These are phyloP conservation scores for Phthorimaea operculella DNA, from an alignment of 1,140 invertebrate species.

Conservation along the genomic window DNA sequence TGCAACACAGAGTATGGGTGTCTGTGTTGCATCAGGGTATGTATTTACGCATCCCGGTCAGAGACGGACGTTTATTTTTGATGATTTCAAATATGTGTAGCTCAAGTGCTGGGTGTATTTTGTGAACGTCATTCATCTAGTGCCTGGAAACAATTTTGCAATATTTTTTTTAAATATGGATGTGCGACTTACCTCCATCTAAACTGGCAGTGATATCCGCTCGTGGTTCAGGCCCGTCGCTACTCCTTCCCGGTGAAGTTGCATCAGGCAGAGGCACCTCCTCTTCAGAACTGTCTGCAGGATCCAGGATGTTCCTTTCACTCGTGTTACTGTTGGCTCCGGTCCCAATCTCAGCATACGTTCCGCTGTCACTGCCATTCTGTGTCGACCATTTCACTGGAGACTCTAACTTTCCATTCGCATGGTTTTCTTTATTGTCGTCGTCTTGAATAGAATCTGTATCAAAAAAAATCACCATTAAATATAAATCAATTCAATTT, in stretches of 20 bases:
- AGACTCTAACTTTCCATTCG: conserved; percentile 57
- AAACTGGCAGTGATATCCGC: conserved; percentile 55
- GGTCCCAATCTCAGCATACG: conserved; percentile 55
- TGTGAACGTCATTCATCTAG: too few relatives aligned
- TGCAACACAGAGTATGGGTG: too few relatives aligned
- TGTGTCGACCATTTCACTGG: conserved; percentile 55
- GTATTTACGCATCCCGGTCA: too few relatives aligned
- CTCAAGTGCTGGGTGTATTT: too few relatives aligned
- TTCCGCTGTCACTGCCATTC: conserved; percentile 59
- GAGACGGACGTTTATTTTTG: too few relatives aligned
- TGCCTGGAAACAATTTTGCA: too few relatives aligned
- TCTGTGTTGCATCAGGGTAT: too few relatives aligned
- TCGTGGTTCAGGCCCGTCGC: conserved; percentile 56
- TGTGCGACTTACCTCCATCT: conserved; percentile 40
- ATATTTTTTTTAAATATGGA: too few relatives aligned
- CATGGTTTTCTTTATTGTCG: conserved; percentile 62
- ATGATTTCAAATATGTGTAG: too few relatives aligned
- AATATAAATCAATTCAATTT: background rate
- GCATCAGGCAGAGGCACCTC: conserved; percentile 56
- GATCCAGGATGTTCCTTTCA: conserved; percentile 51
- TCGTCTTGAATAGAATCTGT: conserved; percentile 31
- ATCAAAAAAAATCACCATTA: too few relatives aligned
- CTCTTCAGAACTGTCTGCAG: conserved; percentile 59
- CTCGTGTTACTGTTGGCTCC: conserved; percentile 46
- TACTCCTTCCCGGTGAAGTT: conserved; percentile 55